A percentile compares a stretch with the other conserved stretches of the same genome.
These are phyloP conservation scores for Muscina levida DNA, from an alignment of 2,888 invertebrate genomes.

Conservation along the genomic window DNA sequence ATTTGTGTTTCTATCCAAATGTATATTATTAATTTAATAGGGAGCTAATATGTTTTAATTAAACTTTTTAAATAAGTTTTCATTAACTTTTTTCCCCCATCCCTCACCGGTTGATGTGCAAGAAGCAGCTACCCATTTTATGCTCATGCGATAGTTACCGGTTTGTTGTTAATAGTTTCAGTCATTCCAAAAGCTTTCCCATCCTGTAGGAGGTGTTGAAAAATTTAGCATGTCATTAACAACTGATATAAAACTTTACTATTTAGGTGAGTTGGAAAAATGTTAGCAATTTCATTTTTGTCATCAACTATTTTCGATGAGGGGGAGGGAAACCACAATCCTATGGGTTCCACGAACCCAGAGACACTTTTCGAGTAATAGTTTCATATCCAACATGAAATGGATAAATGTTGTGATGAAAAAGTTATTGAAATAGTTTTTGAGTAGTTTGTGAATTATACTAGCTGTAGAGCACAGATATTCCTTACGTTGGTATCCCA, in stretches of 20 bases:
- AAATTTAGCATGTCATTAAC: slow-evolving; percentile 18
- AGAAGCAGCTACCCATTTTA: neutral
- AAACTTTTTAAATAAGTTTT: slow-evolving; percentile 50
- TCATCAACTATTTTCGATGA: neutral
- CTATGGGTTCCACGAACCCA: neutral
- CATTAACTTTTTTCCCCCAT: neutral
- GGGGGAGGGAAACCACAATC: too few species aligned
- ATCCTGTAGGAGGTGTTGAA: neutral
- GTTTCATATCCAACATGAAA: neutral
- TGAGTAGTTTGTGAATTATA: neutral
- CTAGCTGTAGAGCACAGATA: too few species aligned
- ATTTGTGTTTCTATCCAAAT: neutral
- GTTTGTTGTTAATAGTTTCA: slow-evolving; percentile 1
- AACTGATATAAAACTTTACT: slow-evolving; percentile 24
- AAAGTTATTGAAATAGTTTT: slow-evolving; percentile 28
- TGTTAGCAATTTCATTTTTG: neutral
- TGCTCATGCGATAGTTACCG: neutral
- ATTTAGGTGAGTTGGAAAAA: slow-evolving; percentile 31
- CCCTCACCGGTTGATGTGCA: neutral
- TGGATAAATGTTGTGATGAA: slow-evolving; percentile 15
- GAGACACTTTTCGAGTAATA: slow-evolving; percentile 3
- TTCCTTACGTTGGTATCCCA: neutral
- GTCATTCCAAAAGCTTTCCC: neutral
- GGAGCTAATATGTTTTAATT: slow-evolving; percentile 52
- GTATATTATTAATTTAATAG: slow-evolving; percentile 49